A percentile compares a stretch with the other conserved stretches of the same genome.
phyloP scores from a whole-genome alignment of 2,113 vertebrate species.

The Terrapene triunguis region DNA sequence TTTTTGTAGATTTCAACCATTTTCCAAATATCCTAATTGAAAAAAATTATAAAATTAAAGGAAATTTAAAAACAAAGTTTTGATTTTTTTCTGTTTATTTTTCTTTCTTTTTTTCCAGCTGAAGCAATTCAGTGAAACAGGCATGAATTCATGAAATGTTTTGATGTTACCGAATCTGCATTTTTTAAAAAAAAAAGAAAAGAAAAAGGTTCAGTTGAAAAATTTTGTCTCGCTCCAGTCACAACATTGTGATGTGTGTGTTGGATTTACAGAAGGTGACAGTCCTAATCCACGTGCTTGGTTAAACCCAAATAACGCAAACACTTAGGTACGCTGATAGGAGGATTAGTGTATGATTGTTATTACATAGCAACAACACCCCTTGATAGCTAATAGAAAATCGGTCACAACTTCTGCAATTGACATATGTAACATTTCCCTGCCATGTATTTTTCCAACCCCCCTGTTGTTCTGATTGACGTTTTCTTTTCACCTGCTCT shows the following conservation, averaged over 20 bases:
- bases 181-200: not conserved
- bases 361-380: not conserved
- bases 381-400: not conserved
- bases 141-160: not conserved
- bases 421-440: not conserved
- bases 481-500: slow-evolving; percentile 22
- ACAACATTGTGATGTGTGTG: not conserved
- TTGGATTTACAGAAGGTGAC: not conserved
- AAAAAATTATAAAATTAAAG: not conserved
- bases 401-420: not conserved
- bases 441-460: not conserved
- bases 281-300: not conserved
- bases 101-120: not conserved
- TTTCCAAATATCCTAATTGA: not conserved
- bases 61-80: not conserved
- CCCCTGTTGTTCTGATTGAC: not conserved
- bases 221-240: not conserved
- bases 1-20: not conserved
- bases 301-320: not conserved
- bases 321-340: too few species aligned
- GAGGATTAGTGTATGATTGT: not conserved
- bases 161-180: not conserved
- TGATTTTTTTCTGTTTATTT: not conserved
- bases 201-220: too few species aligned
- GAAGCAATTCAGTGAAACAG: not conserved